These are phyloP conservation scores for Argentina silus DNA, from an alignment of 2,797 vertebrate species.

Conservation along the genomic window DNA sequence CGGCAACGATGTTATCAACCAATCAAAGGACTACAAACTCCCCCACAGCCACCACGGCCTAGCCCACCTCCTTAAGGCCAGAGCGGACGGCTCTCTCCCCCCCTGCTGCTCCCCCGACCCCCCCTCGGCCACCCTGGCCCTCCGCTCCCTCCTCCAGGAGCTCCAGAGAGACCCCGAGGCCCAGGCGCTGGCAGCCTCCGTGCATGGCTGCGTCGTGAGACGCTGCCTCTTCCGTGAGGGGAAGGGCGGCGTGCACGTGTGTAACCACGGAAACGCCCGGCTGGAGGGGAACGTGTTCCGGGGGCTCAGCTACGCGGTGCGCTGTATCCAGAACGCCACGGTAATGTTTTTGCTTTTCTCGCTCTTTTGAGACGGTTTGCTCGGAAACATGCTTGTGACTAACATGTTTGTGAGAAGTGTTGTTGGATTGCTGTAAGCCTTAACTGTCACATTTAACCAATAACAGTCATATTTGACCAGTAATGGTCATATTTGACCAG, in stretches of 20 bases:
- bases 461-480: too few species aligned
- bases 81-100: slow-evolving; percentile 72
- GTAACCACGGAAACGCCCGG: slow-evolving; percentile 84
- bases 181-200: slow-evolving; percentile 75
- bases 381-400: too few species aligned
- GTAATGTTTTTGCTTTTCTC: too few species aligned
- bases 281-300: slow-evolving; percentile 86
- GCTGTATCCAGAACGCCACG: slow-evolving; percentile 88
- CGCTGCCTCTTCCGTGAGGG: slow-evolving; percentile 88
- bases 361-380: too few species aligned
- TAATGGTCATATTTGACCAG: too few species aligned
- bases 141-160: slow-evolving; percentile 83
- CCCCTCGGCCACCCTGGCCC: slow-evolving; percentile 66
- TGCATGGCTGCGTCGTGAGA: slow-evolving; percentile 84
- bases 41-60: slow-evolving; percentile 81
- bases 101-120: slow-evolving; percentile 72
- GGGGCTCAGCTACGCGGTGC: slow-evolving; percentile 84
- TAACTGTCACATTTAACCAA: too few species aligned
- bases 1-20: neutral
- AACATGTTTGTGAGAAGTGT: too few species aligned
- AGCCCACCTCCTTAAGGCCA: slow-evolving; percentile 76
- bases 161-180: slow-evolving; percentile 86
- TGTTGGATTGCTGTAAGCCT: too few species aligned
- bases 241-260: slow-evolving; percentile 87
- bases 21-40: slow-evolving; percentile 68